Evolutionary conservation across 2,113 vertebrate genomes (phyloP), one percentile per base, ranked within the genome.

Genomic region (Tor tambroides): DNA sequence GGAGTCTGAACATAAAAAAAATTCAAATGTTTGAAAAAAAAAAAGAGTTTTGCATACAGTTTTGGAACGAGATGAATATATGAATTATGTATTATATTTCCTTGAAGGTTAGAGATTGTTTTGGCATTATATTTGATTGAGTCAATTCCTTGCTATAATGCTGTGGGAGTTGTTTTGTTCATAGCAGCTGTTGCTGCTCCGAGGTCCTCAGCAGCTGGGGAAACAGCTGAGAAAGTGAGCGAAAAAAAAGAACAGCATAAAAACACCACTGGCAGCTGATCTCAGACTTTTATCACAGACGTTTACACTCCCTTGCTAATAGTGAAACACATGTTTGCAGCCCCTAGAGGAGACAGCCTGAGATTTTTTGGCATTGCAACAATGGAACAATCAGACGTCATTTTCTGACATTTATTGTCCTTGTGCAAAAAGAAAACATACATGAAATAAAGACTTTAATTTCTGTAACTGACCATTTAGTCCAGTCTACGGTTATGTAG

Each of bases 121-220:
- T 43, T 54, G 54, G 81, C 28, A 81, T 88, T 83, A 59, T 28
- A 17, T 71, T 84, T 17, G 23, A 46, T 81, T 43, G 41, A 65
- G 38, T 84, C 80, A 9, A 41, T 80, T 46, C 65, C 23, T 80
- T 43, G 19, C 74, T 41, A 65, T 49, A 56, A 54, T 76, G 28
- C 49, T 61, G 74, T 84, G 85, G 43, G 71, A 83, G 67, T 71
- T 86, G 78, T 88, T 51, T 75, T 86, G 88, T 87, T 85, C 79
- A 54, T 41, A 83, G 86, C 91, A 88, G 87, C 92, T 91, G 91
- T 91, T 91, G 90, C 87, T 75, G 86, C 86, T 23, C 1, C 63
- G 43, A 84, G 89, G 51, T 89, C 83, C 87, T 90, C 85, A 89
- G 61, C 91, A 92, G 93, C 91, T 94, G 92, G 91, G 87, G 86